Base-by-base conservation (phyloP, 2,888 invertebrate genomes). In the Nomada ruficornis region DNA sequence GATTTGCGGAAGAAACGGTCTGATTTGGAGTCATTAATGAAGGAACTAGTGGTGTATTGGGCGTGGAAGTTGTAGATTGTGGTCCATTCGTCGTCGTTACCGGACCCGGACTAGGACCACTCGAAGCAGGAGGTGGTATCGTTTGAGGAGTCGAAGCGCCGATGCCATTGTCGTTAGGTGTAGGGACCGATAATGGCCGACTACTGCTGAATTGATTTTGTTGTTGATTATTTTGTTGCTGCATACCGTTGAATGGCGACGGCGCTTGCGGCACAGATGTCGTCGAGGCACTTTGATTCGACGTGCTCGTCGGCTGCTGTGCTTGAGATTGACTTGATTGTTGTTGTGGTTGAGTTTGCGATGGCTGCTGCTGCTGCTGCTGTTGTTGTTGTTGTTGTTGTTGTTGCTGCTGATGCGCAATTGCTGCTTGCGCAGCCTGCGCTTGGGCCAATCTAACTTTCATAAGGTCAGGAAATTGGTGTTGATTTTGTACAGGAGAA, bases 1-100 rank as follows among this genome's bases (percentile, higher is more conserved):
- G 95, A 75, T 96, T 95, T 2, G 96, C 95, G 88, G 95, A 95
- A 55, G 95, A 95, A 9, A 96, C 95, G 68, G 95, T 95, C 79
- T 96, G 96, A 71, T 96, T 96, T 82, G 95, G 95, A 72, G 95
- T 94, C 87, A 95, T 95, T 59, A 95, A 93, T 2, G 95, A 95
- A 64, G 95, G 94, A 86, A 95, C 91, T 78, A 94, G 77, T 20
- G 94, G 93, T 65, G 93, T 93, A 75, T 90, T 93, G 20, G 94
- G 92, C 18, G 93, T 94, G 64, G 93, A 93, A 72, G 92, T 93
- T 13, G 93, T 92, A n/a, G 94, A 93, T 86, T 94, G 94, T 20
- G 92, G 93, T 15, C 94, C 94, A 67, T 94, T 94, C 3, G 94
- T 92, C 36, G 93, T 90, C 4, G 93, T 92, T 18, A 90, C 88